These are phyloP conservation scores for Isurus oxyrinchus DNA, from an alignment of 2,113 vertebrate species.

Conservation along the genomic window DNA sequence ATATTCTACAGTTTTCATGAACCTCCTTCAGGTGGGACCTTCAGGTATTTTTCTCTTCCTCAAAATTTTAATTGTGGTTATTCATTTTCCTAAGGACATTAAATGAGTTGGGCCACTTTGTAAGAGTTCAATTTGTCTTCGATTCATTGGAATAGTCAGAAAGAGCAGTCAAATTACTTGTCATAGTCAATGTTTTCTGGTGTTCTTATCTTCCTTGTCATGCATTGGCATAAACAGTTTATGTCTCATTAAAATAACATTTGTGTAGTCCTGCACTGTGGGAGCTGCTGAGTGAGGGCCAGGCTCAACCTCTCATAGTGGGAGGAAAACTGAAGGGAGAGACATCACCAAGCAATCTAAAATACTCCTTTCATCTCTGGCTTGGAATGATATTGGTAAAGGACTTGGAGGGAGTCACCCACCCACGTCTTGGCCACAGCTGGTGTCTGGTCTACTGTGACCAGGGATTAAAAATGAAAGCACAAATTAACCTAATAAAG, in stretches of 20 bases:
- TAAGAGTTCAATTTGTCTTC: not conserved
- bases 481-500: not conserved
- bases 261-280: not conserved
- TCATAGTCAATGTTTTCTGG: not conserved
- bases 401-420: too few species aligned
- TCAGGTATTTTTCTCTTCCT: not conserved
- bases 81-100: not conserved
- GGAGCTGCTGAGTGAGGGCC: not conserved
- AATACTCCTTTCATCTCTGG: not conserved
- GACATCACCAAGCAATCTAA: not conserved
- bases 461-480: not conserved
- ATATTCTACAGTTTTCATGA: not conserved
- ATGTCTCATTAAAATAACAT: not conserved
- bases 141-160: not conserved
- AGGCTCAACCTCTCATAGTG: not conserved
- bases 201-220: not conserved
- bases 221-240: not conserved
- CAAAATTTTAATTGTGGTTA: not conserved
- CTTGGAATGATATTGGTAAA: not conserved
- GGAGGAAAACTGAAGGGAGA: not conserved
- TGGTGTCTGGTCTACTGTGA: not conserved
- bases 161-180: not conserved
- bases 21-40: not conserved
- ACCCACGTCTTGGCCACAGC: not conserved
- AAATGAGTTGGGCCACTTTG: not conserved